These are phyloP conservation scores for rat (Rattus norvegicus) DNA, from an alignment of 2,113 vertebrate genomes.

Conservation along the genomic window GRCr8 NC_086037.1:60963001-60963500, in stretches of 20 bases:
- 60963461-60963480: constrained; percentile 33
- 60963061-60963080: constrained; percentile 82
- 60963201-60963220: constrained; percentile 88
- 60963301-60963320: constrained; percentile 87
- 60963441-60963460: neutral
- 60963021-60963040: constrained; percentile 89
- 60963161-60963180: constrained; percentile 87
- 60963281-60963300: constrained; percentile 88
- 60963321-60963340: constrained; percentile 87
- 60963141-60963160: constrained; percentile 88
- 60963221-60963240: constrained; percentile 89
- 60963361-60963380: constrained; percentile 81
- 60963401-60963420: constrained; percentile 66
- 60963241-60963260: constrained; percentile 86
- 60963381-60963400: constrained; percentile 77
- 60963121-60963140: constrained; percentile 85
- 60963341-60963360: constrained; percentile 89
- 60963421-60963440: constrained; percentile 60
- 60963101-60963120: constrained; percentile 89
- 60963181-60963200: constrained; percentile 87
- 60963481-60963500: constrained; percentile 61
- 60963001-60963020: constrained; percentile 80
- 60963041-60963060: constrained; percentile 83
- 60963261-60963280: constrained; percentile 85
- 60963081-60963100: constrained; percentile 82